phyloP scores from a whole-genome alignment of 2,888 invertebrate species.

The Habroteleia sp. region DNA sequence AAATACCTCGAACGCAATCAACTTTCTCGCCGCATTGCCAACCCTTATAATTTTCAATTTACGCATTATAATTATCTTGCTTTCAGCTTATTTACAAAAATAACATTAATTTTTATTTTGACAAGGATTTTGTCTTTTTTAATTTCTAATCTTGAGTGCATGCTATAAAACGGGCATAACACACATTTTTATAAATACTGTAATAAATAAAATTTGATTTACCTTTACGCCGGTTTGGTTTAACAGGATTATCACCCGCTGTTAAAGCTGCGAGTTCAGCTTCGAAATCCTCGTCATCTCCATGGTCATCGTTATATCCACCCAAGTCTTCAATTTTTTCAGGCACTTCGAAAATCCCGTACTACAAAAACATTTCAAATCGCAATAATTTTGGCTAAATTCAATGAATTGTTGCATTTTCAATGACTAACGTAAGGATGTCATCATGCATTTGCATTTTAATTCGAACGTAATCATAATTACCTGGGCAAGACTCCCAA shows the following conservation, averaged over 20 bases:
- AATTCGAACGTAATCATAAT: conserved; percentile 2
- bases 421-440: neutral
- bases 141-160: no score
- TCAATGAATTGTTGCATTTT: no score
- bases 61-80: no score
- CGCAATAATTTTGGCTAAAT: no score
- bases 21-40: no score
- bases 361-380: conserved; percentile 81
- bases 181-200: neutral
- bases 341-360: conserved; percentile 89
- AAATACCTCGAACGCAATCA: no score
- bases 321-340: conserved; percentile 84
- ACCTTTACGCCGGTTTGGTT: conserved; percentile 74
- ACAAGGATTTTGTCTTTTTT: no score
- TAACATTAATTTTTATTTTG: no score
- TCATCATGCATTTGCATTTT: neutral
- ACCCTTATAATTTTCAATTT: no score
- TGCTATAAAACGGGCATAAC: no score
- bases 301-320: conserved; percentile 82
- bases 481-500: conserved; percentile 76
- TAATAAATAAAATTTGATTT: conserved; percentile 47
- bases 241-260: conserved; percentile 78
- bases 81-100: no score
- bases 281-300: conserved; percentile 90
- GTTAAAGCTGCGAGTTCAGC: conserved; percentile 91